phyloP scores from a whole-genome alignment of 2,797 vertebrate genomes.

The Octomys mimax region DNA sequence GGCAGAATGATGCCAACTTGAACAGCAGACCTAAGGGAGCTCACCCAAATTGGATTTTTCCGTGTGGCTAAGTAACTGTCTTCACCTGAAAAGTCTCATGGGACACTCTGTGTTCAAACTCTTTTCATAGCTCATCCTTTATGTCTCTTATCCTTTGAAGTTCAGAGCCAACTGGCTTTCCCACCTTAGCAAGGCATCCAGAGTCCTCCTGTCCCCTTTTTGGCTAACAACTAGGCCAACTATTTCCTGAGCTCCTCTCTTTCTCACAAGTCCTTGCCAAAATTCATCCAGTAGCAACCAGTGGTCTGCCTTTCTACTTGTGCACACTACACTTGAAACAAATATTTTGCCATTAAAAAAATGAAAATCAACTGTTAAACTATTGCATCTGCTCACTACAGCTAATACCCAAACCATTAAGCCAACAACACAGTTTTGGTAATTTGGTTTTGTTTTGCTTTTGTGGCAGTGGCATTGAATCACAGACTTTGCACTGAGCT shows the following conservation, averaged over 20 bases:
- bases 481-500: background rate
- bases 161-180: background rate
- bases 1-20: background rate
- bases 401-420: background rate
- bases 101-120: background rate
- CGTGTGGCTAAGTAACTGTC: background rate
- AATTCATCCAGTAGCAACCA: background rate
- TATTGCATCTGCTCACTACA: background rate
- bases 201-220: background rate
- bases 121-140: background rate
- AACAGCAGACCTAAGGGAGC: background rate
- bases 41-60: conserved; percentile 3
- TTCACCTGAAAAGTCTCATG: conserved; percentile 11
- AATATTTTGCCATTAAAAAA: background rate
- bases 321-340: background rate
- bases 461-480: background rate
- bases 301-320: background rate
- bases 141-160: background rate
- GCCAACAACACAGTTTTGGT: background rate
- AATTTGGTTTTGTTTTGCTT: background rate
- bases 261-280: background rate
- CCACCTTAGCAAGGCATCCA: background rate
- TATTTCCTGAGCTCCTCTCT: background rate
- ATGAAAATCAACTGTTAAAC: background rate
- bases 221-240: background rate